Base-by-base conservation (phyloP, 2,888 invertebrate species). In the Nemotelus nigrinus region DNA sequence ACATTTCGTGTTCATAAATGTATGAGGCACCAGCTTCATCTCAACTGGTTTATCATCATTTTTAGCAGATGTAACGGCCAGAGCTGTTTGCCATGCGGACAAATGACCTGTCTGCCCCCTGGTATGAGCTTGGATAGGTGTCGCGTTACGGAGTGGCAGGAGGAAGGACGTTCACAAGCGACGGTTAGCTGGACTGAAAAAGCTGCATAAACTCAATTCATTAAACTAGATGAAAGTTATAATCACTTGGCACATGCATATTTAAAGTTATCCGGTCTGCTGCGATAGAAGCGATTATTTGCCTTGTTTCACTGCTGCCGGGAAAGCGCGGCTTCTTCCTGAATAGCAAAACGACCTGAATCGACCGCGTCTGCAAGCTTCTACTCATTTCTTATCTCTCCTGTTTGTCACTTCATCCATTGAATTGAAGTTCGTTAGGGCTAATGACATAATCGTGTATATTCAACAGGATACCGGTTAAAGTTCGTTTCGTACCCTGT, bases 361-460 rank as follows among this genome's bases (percentile, higher is more conserved):
- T 1, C 57, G 2, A 57, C 57, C 43, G 63, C 10, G 25, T 25
- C 25, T 25, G 25, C 25, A 25, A 25, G 25, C 25, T 25, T 25
- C 25, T 25, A 25, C 25, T 25, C 25, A 25, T 25, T 25, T 25
- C 25, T 25, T 25, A 25, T 25, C 25, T 60, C 41, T 60, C 41
- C 60, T 39, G 43, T 43, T 41, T 70, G 53, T 53, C 4, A n/a
- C 10, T 5, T 63, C 39, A 25, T n/a, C 47, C 55, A 70, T 70
- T 70, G 53, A 55, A 70, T 70, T 63, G 74, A 45, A 74, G 63
- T 74, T 74, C 74, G 74, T 74, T 74, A 74, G 57, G 47, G 7
- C 63, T 63, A 63, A 63, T 63, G 63, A 63, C 43, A 63, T 43
- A 8, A 43, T 25, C 39, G 39, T 63, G 63, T 63, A 41, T 8